These are phyloP conservation scores for Eurytoma californica DNA, from an alignment of 2,888 invertebrate genomes.

Conservation along the genomic window DNA sequence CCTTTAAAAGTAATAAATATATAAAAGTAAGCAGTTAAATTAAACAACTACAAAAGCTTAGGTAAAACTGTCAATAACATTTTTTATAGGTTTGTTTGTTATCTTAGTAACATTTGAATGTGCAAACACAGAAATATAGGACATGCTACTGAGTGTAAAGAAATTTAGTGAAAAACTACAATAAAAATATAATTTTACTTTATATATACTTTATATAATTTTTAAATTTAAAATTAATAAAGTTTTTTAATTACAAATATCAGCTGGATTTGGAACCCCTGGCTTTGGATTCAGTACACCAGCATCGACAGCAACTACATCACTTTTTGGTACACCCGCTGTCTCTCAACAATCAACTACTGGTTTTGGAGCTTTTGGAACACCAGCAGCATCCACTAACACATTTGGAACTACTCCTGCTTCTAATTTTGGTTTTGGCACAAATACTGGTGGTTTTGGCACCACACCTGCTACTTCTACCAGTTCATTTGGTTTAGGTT, in stretches of 20 bases:
- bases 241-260: conserved; percentile 21
- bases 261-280: conserved; percentile 74
- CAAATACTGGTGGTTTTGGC: conserved; percentile 76
- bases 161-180: no score
- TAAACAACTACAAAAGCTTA: not conserved
- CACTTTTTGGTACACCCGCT: conserved; percentile 74
- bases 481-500: conserved; percentile 73
- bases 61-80: conserved; percentile 23
- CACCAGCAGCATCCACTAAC: conserved; percentile 71
- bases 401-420: conserved; percentile 63
- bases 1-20: conserved; percentile 11
- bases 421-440: conserved; percentile 73
- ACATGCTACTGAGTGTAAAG: no score
- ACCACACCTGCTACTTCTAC: conserved; percentile 70
- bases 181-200: not conserved
- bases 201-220: conserved; percentile 11
- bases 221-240: conserved; percentile 12
- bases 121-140: not conserved
- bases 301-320: conserved; percentile 75
- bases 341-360: conserved; percentile 61
- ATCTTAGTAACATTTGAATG: conserved; percentile 28
- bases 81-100: conserved; percentile 40
- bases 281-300: conserved; percentile 74
- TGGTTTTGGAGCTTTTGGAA: conserved; percentile 70
- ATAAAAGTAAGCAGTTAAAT: no score